Evolutionary conservation across 2,888 invertebrate genomes (phyloP).

Genomic region (Metellina segmentata): DNA sequence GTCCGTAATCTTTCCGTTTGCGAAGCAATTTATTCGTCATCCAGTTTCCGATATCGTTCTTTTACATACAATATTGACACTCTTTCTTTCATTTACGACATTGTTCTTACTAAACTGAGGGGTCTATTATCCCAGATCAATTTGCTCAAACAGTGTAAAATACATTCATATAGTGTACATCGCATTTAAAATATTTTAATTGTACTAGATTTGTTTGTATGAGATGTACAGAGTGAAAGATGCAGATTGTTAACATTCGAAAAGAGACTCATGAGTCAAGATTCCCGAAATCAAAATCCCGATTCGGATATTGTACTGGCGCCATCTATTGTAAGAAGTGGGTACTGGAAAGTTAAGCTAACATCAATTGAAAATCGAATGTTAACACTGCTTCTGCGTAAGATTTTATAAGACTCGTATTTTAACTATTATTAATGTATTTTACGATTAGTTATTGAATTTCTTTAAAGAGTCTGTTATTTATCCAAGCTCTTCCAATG

Average conservation of each 20-base stretch:
- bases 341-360: slow-evolving; percentile 19
- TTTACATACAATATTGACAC: neutral
- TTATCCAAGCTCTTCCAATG: slow-evolving; percentile 74
- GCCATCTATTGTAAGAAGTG: slow-evolving; percentile 54
- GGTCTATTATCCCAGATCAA: slow-evolving; percentile 57
- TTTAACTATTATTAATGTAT: slow-evolving; percentile 48
- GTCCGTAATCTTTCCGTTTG: slow-evolving; percentile 38
- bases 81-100: neutral
- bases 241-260: slow-evolving; percentile 51
- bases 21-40: slow-evolving; percentile 14
- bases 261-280: neutral
- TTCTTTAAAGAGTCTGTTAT: slow-evolving; percentile 65
- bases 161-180: slow-evolving; percentile 59
- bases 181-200: slow-evolving; percentile 59
- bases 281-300: neutral
- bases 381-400: slow-evolving; percentile 56
- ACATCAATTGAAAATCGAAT: neutral
- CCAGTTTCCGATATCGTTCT: neutral
- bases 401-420: slow-evolving; percentile 28
- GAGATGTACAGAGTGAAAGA: slow-evolving; percentile 45
- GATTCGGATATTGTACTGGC: slow-evolving; percentile 10
- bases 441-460: slow-evolving; percentile 35
- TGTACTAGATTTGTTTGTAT: slow-evolving; percentile 53
- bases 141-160: slow-evolving; percentile 70
- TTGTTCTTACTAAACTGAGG: slow-evolving; percentile 14